Evolutionary conservation across 2,888 invertebrate species (phyloP).

Genomic region (Alsophila aescularia): DNA sequence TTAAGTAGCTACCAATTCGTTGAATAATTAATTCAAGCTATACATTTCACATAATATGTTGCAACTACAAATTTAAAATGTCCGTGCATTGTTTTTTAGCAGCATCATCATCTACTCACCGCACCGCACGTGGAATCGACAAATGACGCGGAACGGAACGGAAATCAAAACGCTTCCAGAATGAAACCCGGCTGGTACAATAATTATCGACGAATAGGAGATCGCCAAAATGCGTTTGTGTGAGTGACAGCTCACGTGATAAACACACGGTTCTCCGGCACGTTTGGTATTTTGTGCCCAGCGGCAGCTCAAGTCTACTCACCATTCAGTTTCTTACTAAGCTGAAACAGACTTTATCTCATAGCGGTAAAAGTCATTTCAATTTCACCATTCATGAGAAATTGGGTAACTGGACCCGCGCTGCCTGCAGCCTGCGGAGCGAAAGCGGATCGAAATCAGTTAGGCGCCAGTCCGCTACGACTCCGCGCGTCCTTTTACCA

Average conservation of each 20-base stretch:
- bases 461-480: slow-evolving; percentile 9
- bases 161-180: background rate
- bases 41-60: too few species aligned
- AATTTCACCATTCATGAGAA: background rate
- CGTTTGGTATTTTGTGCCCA: too few species aligned
- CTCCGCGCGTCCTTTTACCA: background rate
- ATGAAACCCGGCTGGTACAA: background rate
- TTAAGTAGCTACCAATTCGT: too few species aligned
- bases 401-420: background rate
- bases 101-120: background rate
- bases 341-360: background rate
- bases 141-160: background rate
- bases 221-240: background rate
- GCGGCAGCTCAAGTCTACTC: background rate
- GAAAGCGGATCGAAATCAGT: slow-evolving; percentile 12
- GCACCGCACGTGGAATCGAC: background rate
- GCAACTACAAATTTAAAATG: too few species aligned
- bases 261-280: background rate
- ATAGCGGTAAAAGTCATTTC: background rate
- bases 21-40: too few species aligned
- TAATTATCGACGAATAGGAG: background rate
- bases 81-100: background rate
- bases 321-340: background rate
- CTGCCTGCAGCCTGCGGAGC: slow-evolving; percentile 1
- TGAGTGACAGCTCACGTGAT: background rate